Evolutionary conservation across 2,888 invertebrate species (phyloP).

Genomic region (Dermolepida albohirtum): DNA sequence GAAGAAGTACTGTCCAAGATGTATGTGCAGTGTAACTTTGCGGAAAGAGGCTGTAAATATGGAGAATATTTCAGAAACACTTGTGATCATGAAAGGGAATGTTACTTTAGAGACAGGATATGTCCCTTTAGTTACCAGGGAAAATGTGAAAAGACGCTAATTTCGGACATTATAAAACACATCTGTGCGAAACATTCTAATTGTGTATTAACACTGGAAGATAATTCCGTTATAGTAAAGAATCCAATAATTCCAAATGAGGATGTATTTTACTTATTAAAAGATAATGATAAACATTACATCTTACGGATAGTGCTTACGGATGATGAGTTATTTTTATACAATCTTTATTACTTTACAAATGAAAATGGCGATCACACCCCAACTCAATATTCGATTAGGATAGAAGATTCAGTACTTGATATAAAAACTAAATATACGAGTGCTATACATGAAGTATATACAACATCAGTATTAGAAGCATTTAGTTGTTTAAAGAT

Average conservation of each 20-base stretch:
- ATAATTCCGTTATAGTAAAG: background rate
- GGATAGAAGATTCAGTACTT: no score
- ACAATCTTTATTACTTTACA: slow-evolving; percentile 8
- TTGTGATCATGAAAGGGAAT: slow-evolving; percentile 3
- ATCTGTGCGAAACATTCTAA: background rate
- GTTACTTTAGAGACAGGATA: slow-evolving; percentile 10
- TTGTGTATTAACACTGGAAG: background rate
- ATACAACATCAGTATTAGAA: no score
- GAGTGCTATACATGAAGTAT: no score
- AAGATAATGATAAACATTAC: background rate
- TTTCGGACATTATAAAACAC: background rate
- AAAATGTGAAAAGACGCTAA: slow-evolving; percentile 3
- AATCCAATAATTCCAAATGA: background rate
- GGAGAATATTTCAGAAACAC: background rate
- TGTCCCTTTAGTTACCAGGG: slow-evolving; percentile 12
- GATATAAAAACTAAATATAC: no score
- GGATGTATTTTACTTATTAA: background rate
- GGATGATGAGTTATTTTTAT: background rate
- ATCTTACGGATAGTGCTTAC: background rate
- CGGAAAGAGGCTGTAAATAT: slow-evolving; percentile 6
- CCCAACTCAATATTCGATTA: no score
- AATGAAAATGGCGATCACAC: no score
- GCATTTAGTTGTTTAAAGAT: no score
- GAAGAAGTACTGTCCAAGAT: background rate
- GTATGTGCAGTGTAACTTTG: background rate